phyloP scores from a whole-genome alignment of 2,888 invertebrate genomes.

The Hemistola chrysoprasaria region DNA sequence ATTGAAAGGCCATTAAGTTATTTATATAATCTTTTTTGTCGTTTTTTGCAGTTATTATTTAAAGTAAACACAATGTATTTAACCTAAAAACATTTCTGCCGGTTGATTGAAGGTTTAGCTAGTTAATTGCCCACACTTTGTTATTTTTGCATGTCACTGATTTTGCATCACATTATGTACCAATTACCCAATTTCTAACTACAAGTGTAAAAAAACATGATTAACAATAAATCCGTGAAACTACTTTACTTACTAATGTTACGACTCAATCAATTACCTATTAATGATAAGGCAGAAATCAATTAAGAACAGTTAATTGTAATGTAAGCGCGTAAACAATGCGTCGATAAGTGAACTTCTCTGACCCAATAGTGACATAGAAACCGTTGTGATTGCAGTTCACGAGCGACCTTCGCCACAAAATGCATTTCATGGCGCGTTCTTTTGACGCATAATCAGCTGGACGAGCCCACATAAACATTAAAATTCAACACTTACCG shows the following conservation, averaged over 20 bases:
- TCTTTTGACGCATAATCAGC: constrained; percentile 69
- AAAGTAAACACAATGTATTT: no score
- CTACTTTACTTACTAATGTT: constrained; percentile 12
- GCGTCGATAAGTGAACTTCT: constrained; percentile 38
- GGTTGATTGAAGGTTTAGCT: neutral
- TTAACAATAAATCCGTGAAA: constrained; percentile 1
- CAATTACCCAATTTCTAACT: no score
- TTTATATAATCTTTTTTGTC: constrained; percentile 2
- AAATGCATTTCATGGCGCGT: constrained; percentile 63
- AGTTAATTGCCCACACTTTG: no score
- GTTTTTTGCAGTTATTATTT: constrained; percentile 1
- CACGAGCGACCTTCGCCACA: constrained; percentile 63
- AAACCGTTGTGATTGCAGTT: constrained; percentile 53
- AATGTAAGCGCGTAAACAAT: constrained; percentile 39
- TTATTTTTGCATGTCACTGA: no score
- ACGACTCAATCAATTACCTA: constrained; percentile 17
- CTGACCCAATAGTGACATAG: constrained; percentile 49
- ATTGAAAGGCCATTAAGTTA: constrained; percentile 3
- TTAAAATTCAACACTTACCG: constrained; percentile 72
- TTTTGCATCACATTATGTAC: no score
- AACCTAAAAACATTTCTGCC: neutral
- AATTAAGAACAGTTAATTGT: constrained; percentile 29
- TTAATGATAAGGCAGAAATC: constrained; percentile 20
- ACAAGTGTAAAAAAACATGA: no score
- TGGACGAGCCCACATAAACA: constrained; percentile 59